phyloP scores from a whole-genome alignment of 1,140 invertebrate species.

The Nylanderia fulva region DNA sequence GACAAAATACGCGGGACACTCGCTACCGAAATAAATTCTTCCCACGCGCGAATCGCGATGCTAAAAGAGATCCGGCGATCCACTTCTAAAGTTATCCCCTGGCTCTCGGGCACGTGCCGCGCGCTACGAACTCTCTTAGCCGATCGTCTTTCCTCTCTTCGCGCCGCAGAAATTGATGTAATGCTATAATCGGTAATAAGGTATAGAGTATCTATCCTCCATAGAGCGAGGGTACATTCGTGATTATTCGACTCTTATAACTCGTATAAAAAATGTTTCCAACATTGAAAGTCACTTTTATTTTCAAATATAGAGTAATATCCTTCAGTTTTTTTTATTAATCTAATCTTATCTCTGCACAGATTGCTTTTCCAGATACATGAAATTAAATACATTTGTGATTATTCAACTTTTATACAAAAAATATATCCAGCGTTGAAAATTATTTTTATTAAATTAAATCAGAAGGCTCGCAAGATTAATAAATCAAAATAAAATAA shows the following conservation, averaged over 20 bases:
- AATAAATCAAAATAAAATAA: too few species aligned
- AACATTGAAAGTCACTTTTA: too few species aligned
- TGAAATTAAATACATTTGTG: not conserved
- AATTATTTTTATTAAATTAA: too few species aligned
- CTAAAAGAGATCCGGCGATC: conserved; percentile 74
- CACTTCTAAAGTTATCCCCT: conserved; percentile 77
- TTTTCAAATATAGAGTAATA: too few species aligned
- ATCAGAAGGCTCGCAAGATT: too few species aligned
- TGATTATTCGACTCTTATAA: not conserved
- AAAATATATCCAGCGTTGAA: too few species aligned
- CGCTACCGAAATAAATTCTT: conserved; percentile 76
- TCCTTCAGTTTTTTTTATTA: too few species aligned
- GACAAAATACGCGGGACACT: conserved; percentile 65
- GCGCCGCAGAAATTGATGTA: conserved; percentile 63
- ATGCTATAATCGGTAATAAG: conserved; percentile 45
- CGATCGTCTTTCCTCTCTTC: conserved; percentile 42
- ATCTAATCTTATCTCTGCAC: too few species aligned
- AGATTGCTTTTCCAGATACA: conserved; percentile 11
- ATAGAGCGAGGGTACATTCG: not conserved
- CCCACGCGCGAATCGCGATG: conserved; percentile 73
- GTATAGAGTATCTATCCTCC: not conserved
- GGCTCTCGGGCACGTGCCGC: conserved; percentile 68
- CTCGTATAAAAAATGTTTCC: too few species aligned
- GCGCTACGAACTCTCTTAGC: conserved; percentile 44
- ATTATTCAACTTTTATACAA: too few species aligned